Conservation (phyloP, 2,113 vertebrate species). For the Spea multiplicata region DNA sequence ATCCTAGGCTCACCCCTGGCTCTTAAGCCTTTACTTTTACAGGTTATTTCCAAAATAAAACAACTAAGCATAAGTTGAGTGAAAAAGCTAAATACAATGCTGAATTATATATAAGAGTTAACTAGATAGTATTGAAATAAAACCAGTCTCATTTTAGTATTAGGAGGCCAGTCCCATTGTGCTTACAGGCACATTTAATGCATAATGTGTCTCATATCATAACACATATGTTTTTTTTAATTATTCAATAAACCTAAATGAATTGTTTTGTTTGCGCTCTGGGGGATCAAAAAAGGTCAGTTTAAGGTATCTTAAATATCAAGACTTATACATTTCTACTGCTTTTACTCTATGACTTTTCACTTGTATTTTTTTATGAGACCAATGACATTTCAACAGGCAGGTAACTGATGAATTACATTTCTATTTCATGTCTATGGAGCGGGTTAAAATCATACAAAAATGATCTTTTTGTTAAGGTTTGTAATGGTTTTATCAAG, state of each 20-base stretch:
- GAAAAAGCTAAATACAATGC: too few species aligned
- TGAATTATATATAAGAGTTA: too few species aligned
- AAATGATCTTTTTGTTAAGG: neutral
- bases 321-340: conserved; percentile 24
- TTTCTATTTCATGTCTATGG: conserved; percentile 31
- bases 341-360: conserved; percentile 37
- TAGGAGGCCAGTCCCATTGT: too few species aligned
- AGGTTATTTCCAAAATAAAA: too few species aligned
- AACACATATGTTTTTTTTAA: conserved; percentile 18
- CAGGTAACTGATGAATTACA: conserved; percentile 45
- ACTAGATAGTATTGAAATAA: too few species aligned
- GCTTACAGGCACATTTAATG: neutral
- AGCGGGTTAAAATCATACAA: conserved; percentile 14
- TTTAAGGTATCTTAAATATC: conserved; percentile 37
- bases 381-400: conserved; percentile 46
- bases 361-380: conserved; percentile 41
- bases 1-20: too few species aligned
- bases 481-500: too few species aligned
- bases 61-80: too few species aligned
- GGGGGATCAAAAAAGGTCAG: conserved; percentile 16
- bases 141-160: too few species aligned
- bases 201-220: too few species aligned
- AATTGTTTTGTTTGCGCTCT: conserved; percentile 29
- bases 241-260: conserved; percentile 36
- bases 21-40: too few species aligned